phyloP scores from a whole-genome alignment of 2,888 invertebrate genomes.

The Leucophora obtusa region DNA sequence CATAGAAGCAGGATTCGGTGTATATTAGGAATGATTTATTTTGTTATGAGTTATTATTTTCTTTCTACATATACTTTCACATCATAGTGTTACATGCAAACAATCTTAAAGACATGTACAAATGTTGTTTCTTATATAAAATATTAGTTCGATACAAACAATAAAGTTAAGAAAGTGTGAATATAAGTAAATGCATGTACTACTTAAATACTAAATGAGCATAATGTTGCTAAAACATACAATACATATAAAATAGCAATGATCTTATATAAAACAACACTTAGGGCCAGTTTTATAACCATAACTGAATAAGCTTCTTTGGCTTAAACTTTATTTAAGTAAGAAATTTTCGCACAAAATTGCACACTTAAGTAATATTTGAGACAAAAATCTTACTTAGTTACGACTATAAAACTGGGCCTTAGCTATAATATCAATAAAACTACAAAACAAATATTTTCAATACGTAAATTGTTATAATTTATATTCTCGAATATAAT shows the following conservation, averaged over 20 bases:
- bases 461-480: neutral
- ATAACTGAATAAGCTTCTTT: too few relatives aligned
- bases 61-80: too few relatives aligned
- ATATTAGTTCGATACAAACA: conserved; percentile 6
- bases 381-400: too few relatives aligned
- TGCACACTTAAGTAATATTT: too few relatives aligned
- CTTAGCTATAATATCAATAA: neutral
- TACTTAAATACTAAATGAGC: conserved; percentile 36
- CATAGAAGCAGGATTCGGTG: too few relatives aligned
- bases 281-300: too few relatives aligned
- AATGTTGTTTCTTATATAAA: conserved; percentile 22
- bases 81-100: neutral
- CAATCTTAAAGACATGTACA: conserved; percentile 3
- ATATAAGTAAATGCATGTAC: conserved; percentile 45
- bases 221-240: neutral
- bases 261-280: conserved; percentile 1
- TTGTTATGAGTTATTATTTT: too few relatives aligned
- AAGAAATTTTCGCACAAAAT: too few relatives aligned
- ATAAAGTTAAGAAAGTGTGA: conserved; percentile 27
- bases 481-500: neutral
- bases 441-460: neutral
- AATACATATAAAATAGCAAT: neutral
- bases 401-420: too few relatives aligned
- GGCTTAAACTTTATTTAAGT: too few relatives aligned
- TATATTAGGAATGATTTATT: too few relatives aligned